Percentiles rank a stretch among this genome's conserved stretches.
These are phyloP conservation scores for Ceratotherium simum DNA, from an alignment of 2,113 vertebrate species.

Conservation along the genomic window DNA sequence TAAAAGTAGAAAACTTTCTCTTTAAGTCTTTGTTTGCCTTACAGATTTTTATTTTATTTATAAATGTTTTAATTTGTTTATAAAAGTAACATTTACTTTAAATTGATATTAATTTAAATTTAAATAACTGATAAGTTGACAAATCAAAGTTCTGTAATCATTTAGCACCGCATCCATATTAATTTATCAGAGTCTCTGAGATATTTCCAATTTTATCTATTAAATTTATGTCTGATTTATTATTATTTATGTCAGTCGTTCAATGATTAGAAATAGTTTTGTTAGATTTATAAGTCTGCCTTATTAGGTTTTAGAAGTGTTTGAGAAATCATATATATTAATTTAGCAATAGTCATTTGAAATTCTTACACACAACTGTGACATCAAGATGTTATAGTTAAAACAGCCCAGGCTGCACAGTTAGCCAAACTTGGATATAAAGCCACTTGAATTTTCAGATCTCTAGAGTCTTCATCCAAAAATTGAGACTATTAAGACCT, in stretches of 20 bases:
- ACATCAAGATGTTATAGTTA: background rate
- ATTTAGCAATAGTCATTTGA: background rate
- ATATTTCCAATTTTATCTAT: background rate
- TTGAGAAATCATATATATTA: background rate
- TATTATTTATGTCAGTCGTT: background rate
- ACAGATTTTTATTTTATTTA: background rate
- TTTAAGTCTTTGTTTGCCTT: background rate
- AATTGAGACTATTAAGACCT: background rate
- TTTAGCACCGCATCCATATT: background rate
- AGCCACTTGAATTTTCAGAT: background rate
- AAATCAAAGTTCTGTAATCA: slow-evolving; percentile 32
- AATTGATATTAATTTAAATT: background rate
- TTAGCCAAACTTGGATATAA: background rate
- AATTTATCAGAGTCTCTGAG: background rate
- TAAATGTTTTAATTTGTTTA: slow-evolving; percentile 5
- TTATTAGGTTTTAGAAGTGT: background rate
- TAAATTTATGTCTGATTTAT: slow-evolving; percentile 1
- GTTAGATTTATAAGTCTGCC: background rate
- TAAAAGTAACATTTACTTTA: background rate
- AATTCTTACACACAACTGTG: background rate
- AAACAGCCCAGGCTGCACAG: background rate
- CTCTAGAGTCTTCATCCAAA: background rate
- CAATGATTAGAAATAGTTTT: background rate
- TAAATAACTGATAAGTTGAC: background rate
- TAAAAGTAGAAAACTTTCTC: background rate